Conservation (phyloP, 2,888 invertebrate genomes). For the Sinelater perroti region DNA sequence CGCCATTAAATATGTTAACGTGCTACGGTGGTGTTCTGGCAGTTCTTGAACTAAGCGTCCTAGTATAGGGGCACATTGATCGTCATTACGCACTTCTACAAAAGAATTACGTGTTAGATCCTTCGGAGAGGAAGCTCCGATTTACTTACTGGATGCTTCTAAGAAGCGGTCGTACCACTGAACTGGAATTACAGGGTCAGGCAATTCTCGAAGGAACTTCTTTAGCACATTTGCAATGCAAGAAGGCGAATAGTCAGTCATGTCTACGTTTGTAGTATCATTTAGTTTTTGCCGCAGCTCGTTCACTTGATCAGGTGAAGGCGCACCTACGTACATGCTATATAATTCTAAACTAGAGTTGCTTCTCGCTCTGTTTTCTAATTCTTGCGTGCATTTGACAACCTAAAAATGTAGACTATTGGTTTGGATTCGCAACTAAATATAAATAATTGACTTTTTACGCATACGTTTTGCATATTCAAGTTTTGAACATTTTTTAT, state of each 20-base stretch:
- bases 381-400: conserved; percentile 67
- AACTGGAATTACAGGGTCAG: conserved; percentile 79
- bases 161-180: conserved; percentile 77
- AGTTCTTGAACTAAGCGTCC: conserved; percentile 67
- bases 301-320: conserved; percentile 68
- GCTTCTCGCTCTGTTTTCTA: conserved; percentile 67
- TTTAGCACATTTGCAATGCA: conserved; percentile 71
- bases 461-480: no score
- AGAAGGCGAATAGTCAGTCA: conserved; percentile 63
- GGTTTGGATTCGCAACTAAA: no score
- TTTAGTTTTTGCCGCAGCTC: conserved; percentile 65
- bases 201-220: conserved; percentile 76
- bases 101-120: no score
- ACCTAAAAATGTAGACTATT: no score
- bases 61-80: conserved; percentile 65
- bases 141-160: conserved; percentile 60
- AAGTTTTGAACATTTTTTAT: no score
- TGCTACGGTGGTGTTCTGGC: conserved; percentile 70
- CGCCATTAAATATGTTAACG: conserved; percentile 71
- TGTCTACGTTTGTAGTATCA: conserved; percentile 61
- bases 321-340: conserved; percentile 71
- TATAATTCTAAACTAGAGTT: conserved; percentile 68
- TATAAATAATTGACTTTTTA: no score
- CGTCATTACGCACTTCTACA: conserved; percentile 63
- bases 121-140: no score